Conservation (phyloP, 2,888 invertebrate genomes). For the Melanostoma scalare region DNA sequence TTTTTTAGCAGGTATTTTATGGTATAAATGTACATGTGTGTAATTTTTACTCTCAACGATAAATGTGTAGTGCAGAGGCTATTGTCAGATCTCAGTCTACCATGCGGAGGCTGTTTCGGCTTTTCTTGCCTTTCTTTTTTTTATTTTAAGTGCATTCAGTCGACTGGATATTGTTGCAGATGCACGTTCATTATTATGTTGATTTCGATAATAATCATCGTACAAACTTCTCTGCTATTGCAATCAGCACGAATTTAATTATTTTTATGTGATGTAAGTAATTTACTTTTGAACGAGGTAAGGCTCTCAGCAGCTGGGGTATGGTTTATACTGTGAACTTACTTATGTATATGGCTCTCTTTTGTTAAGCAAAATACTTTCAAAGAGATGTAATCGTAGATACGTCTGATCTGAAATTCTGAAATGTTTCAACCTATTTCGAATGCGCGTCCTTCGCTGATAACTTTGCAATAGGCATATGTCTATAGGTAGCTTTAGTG, state of each 20-base stretch:
- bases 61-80: constrained; percentile 41
- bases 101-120: constrained; percentile 56
- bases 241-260: constrained; percentile 71
- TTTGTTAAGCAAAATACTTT: constrained; percentile 37
- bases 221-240: constrained; percentile 53
- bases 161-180: constrained; percentile 63
- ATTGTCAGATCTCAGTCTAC: constrained; percentile 63
- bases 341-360: not conserved
- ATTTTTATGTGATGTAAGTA: constrained; percentile 62
- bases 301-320: constrained; percentile 15
- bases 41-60: constrained; percentile 54
- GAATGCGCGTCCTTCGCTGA: no score
- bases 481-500: no score
- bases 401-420: no score
- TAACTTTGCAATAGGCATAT: no score
- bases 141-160: constrained; percentile 45
- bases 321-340: not conserved
- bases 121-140: constrained; percentile 8
- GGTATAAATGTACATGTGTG: constrained; percentile 12
- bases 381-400: not conserved
- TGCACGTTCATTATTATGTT: constrained; percentile 72
- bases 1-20: constrained; percentile 26
- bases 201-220: constrained; percentile 70
- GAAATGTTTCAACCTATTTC: no score
- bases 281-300: constrained; percentile 53